A percentile compares a stretch with the other conserved stretches of the same genome.
Evolutionary conservation across 2,797 vertebrate genomes (phyloP).

Genomic region (Paguma larvata): DNA sequence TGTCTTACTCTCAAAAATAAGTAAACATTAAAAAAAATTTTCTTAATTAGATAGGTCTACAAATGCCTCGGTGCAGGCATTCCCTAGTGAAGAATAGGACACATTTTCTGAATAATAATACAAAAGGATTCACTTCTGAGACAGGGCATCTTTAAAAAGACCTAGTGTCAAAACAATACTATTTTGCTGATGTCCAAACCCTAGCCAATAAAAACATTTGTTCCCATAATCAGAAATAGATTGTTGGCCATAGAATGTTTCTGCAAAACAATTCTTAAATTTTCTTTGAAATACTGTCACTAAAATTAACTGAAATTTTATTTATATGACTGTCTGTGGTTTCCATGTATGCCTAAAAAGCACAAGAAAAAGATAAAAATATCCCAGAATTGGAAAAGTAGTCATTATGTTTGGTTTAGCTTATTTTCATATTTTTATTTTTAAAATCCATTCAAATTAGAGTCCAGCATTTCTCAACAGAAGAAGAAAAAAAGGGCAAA

Average conservation of each 20-base stretch:
- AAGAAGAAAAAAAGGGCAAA: background rate
- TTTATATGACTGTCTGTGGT: slow-evolving; percentile 83
- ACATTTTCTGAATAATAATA: slow-evolving; percentile 56
- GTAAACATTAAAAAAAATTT: no score
- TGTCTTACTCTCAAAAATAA: no score
- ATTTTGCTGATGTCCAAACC: slow-evolving; percentile 54
- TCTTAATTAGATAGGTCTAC: background rate
- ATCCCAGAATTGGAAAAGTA: slow-evolving; percentile 78
- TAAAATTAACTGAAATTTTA: slow-evolving; percentile 84
- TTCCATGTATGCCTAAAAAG: slow-evolving; percentile 75
- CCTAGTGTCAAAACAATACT: slow-evolving; percentile 63
- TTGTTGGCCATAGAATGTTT: slow-evolving; percentile 75
- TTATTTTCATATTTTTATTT: slow-evolving; percentile 85
- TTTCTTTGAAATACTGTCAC: slow-evolving; percentile 80
- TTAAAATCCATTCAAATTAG: slow-evolving; percentile 80
- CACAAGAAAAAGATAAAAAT: slow-evolving; percentile 81
- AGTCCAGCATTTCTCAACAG: slow-evolving; percentile 71
- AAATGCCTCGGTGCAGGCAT: slow-evolving; percentile 26
- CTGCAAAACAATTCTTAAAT: slow-evolving; percentile 81
- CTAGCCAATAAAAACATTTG: slow-evolving; percentile 76
- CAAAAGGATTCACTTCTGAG: slow-evolving; percentile 61
- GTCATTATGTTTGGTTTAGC: slow-evolving; percentile 81
- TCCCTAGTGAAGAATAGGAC: background rate
- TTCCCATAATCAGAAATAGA: slow-evolving; percentile 77
- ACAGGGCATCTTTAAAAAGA: slow-evolving; percentile 62